Conservation (phyloP, 2,113 vertebrate genomes). For the Leptocoma aspasia region DNA sequence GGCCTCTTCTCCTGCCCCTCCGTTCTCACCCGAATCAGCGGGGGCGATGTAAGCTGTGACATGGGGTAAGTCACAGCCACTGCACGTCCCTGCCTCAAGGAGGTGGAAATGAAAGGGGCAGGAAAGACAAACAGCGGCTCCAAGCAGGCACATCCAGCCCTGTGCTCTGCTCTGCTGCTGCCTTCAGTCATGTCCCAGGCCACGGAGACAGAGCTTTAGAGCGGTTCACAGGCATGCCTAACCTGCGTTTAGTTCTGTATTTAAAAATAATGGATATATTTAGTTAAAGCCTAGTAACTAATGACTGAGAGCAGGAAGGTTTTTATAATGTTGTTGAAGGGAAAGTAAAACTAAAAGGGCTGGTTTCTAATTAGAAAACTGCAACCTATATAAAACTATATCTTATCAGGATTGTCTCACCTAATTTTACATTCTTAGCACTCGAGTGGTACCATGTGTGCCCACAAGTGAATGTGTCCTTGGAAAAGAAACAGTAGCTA, state of each 20-base stretch:
- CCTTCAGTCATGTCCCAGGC: neutral
- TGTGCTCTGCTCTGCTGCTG: neutral
- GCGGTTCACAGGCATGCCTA: neutral
- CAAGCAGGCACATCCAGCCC: neutral
- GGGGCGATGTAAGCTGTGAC: neutral
- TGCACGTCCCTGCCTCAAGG: accelerated
- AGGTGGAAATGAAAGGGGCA: neutral
- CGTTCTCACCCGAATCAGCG: accelerated
- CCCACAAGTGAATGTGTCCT: neutral
- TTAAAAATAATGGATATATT: neutral
- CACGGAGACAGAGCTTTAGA: neutral
- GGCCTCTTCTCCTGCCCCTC: neutral
- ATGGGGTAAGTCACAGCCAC: neutral
- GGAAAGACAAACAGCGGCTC: accelerated
- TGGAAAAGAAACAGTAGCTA: neutral
- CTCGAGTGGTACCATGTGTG: neutral
- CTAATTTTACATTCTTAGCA: neutral
- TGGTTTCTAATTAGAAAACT: neutral
- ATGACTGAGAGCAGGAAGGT: neutral
- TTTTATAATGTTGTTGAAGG: neutral
- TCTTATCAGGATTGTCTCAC: neutral
- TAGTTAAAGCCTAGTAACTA: neutral
- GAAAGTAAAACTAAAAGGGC: neutral
- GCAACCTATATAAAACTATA: neutral
- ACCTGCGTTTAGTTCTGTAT: neutral